Conservation (phyloP, 1,140 invertebrate genomes). For the Meloidogyne floridensis region DNA sequence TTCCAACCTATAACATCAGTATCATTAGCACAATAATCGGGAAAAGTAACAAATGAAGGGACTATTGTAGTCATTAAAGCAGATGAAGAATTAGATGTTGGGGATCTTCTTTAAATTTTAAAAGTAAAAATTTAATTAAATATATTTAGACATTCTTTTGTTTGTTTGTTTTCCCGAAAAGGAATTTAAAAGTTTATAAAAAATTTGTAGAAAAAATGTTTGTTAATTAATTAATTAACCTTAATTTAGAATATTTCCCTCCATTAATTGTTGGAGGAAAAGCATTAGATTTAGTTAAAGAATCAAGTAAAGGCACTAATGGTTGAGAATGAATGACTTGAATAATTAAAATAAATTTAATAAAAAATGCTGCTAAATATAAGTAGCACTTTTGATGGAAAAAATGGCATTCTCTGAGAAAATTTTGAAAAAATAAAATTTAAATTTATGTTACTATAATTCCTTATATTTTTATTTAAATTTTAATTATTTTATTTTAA, state of each 20-base stretch:
- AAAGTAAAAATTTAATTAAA: background rate
- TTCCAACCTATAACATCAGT: constrained; percentile 61
- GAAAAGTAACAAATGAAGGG: constrained; percentile 23
- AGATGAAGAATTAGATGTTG: background rate
- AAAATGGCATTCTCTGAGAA: background rate
- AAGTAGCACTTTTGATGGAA: background rate
- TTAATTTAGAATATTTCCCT: background rate
- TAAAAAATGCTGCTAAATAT: background rate
- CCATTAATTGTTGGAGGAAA: background rate
- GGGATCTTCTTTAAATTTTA: background rate
- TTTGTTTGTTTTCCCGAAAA: too few species aligned
- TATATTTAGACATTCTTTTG: background rate
- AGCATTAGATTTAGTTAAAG: background rate
- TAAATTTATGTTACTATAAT: too few species aligned
- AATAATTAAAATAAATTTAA: background rate
- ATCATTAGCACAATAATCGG: constrained; percentile 62
- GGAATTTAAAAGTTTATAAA: background rate
- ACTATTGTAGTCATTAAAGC: constrained; percentile 10
- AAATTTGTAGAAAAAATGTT: background rate
- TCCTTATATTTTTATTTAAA: too few species aligned
- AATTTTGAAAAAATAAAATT: too few species aligned
- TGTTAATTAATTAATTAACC: background rate
- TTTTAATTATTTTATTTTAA: too few species aligned
- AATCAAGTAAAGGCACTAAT: background rate
- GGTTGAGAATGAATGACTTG: background rate